A percentile compares a stretch with the other conserved stretches of the same genome.
phyloP scores from a whole-genome alignment of 1,140 invertebrate species.

The Neomicropteryx cornuta region DNA sequence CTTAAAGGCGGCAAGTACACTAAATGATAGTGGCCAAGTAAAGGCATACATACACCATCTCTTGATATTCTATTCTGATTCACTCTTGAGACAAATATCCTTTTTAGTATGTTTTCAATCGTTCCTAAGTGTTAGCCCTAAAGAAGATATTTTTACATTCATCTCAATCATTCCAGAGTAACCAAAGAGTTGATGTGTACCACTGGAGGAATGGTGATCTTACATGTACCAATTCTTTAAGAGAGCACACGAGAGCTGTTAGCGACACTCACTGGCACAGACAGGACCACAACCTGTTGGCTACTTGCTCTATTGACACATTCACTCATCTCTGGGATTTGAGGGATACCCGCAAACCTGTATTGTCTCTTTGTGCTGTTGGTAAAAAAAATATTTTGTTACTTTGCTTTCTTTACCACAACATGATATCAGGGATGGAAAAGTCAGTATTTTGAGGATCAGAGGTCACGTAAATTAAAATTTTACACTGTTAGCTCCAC shows the following conservation, averaged over 20 bases:
- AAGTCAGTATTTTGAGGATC: slow-evolving; percentile 17
- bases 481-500: no score
- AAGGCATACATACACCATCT: no score
- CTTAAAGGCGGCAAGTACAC: no score
- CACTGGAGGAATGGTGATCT: slow-evolving; percentile 59
- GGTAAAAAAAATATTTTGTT: slow-evolving; percentile 41
- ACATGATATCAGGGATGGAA: slow-evolving; percentile 19
- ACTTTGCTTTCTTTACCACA: background rate
- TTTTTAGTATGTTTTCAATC: slow-evolving; percentile 8
- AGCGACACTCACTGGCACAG: slow-evolving; percentile 91
- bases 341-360: slow-evolving; percentile 70
- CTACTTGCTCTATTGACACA: slow-evolving; percentile 88
- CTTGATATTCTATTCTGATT: no score
- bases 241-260: slow-evolving; percentile 78
- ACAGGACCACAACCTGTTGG: slow-evolving; percentile 78
- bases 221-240: slow-evolving; percentile 58
- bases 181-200: slow-evolving; percentile 74
- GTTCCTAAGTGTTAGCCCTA: slow-evolving; percentile 6
- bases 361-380: slow-evolving; percentile 68
- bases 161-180: slow-evolving; percentile 46
- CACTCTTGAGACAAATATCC: background rate
- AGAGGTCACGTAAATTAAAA: background rate
- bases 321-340: slow-evolving; percentile 92
- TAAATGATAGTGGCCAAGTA: no score
- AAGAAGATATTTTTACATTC: no score